Percentiles rank a stretch among this genome's conserved stretches.
These are phyloP conservation scores for Megalonaias nervosa DNA, from an alignment of 1,140 invertebrate genomes.

Conservation along the genomic window DNA sequence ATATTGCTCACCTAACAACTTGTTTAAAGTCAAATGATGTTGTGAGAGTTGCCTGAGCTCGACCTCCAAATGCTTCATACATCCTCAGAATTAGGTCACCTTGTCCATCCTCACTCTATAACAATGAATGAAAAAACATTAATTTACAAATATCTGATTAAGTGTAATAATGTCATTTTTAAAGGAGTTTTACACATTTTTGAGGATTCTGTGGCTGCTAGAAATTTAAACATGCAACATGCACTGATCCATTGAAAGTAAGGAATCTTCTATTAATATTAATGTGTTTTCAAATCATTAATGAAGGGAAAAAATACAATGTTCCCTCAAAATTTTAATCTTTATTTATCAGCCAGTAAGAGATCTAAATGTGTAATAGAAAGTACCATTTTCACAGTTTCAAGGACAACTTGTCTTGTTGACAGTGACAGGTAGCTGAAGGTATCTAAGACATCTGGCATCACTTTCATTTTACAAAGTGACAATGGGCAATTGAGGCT, in stretches of 20 bases:
- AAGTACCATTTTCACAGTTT: conserved; percentile 68
- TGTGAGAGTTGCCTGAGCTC: no score
- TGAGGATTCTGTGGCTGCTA: neutral
- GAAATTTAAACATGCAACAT: neutral
- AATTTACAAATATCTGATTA: neutral
- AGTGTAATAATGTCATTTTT: neutral
- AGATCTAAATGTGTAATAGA: neutral
- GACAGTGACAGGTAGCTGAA: conserved; percentile 51
- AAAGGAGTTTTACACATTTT: neutral
- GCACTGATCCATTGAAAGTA: neutral
- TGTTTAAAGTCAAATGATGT: no score
- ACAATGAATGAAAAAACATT: conserved; percentile 11
- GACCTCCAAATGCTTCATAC: conserved; percentile 69
- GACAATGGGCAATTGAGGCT: conserved; percentile 66
- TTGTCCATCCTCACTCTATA: conserved; percentile 56
- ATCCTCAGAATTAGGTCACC: conserved; percentile 59
- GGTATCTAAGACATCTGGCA: neutral
- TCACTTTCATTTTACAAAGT: conserved; percentile 10
- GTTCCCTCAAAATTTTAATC: neutral
- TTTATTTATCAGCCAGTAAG: neutral
- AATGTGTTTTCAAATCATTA: neutral
- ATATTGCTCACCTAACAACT: no score
- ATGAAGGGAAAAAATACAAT: neutral
- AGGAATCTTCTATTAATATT: neutral
- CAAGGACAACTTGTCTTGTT: conserved; percentile 66